These are phyloP conservation scores for Leucophora obtusa DNA, from an alignment of 2,888 invertebrate genomes.

Conservation along the genomic window DNA sequence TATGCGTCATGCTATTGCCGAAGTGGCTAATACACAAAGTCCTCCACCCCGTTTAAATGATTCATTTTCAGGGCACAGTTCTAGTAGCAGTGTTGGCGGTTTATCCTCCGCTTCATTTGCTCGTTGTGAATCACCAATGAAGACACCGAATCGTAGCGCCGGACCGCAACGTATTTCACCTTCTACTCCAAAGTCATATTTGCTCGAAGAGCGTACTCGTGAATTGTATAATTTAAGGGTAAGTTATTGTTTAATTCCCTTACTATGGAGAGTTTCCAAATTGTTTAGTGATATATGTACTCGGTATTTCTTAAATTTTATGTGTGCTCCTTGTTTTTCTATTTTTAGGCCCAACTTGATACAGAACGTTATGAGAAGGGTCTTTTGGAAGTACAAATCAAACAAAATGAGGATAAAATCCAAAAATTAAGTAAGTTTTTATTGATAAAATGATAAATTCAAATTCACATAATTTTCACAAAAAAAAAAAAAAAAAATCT, in stretches of 20 bases:
- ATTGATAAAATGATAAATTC: not conserved
- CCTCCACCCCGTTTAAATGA: conserved; percentile 59
- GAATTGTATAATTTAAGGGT: conserved; percentile 74
- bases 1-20: conserved; percentile 70
- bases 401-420: conserved; percentile 72
- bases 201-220: conserved; percentile 74
- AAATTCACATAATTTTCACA: no score
- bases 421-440: conserved; percentile 69
- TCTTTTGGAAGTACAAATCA: conserved; percentile 73
- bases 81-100: conserved; percentile 32
- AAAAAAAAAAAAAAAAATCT: no score
- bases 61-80: conserved; percentile 44
- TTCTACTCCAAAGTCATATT: conserved; percentile 72
- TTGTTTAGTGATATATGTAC: not conserved
- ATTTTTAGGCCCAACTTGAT: conserved; percentile 72
- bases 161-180: conserved; percentile 68
- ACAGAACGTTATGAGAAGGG: conserved; percentile 76
- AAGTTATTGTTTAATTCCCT: conserved; percentile 28
- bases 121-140: conserved; percentile 65
- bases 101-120: conserved; percentile 27
- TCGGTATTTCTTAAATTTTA: not conserved
- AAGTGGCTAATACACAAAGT: conserved; percentile 53
- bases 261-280: not conserved
- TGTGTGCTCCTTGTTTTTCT: not conserved
- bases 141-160: conserved; percentile 64